Conservation (phyloP, 2,113 vertebrate species). For the Gasterosteus nipponicus region DNA sequence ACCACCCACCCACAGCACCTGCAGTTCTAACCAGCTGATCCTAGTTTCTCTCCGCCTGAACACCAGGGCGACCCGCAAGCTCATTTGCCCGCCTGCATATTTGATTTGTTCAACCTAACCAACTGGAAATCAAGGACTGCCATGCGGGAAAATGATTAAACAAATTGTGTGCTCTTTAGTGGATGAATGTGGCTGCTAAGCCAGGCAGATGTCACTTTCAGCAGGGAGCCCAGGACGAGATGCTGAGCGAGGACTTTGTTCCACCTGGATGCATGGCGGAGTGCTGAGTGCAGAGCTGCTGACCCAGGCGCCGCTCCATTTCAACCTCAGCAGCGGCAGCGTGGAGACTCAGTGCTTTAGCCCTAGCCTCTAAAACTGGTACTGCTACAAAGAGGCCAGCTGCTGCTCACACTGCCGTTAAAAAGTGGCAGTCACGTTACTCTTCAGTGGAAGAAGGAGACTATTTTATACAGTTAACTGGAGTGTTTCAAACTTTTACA, state of each 20-base stretch:
- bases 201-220: conserved; percentile 74
- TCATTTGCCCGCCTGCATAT: conserved; percentile 55
- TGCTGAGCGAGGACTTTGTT: conserved; percentile 74
- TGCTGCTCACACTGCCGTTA: conserved; percentile 34
- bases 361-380: conserved; percentile 37
- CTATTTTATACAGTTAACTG: conserved; percentile 24
- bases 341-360: conserved; percentile 30
- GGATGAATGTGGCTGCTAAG: conserved; percentile 75
- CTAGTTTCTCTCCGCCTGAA: conserved; percentile 28
- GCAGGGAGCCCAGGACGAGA: conserved; percentile 67
- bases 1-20: conserved; percentile 47
- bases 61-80: conserved; percentile 21
- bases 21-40: conserved; percentile 46
- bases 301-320: conserved; percentile 75
- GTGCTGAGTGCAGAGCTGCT: conserved; percentile 75
- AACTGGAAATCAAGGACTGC: conserved; percentile 60
- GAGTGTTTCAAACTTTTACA: conserved; percentile 44
- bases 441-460: not conserved
- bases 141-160: conserved; percentile 73
- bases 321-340: conserved; percentile 67
- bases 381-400: conserved; percentile 27
- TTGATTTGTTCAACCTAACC: conserved; percentile 71
- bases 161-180: conserved; percentile 78
- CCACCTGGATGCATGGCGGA: conserved; percentile 75
- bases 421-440: conserved; percentile 15